Base-by-base conservation (phyloP, 2,888 invertebrate species). In the Cheilosia impressa region DNA sequence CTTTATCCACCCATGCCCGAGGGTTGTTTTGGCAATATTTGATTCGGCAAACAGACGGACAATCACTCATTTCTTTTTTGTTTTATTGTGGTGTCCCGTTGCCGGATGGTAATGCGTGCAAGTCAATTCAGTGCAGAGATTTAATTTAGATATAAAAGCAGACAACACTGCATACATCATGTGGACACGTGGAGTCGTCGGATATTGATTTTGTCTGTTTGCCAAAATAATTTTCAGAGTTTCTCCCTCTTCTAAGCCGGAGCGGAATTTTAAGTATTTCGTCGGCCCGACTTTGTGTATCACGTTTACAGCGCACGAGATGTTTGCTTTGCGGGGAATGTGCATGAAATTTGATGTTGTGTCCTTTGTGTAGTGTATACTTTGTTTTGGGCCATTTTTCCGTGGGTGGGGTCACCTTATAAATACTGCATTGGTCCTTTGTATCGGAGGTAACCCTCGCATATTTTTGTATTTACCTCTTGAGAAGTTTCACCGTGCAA, bases 161-260 rank as follows among this genome's bases (percentile, higher is more conserved):
- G 85, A 85, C 85, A 77, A 85, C 38, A 38, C 77, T 71, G 75
- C 75, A 79, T 65, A 80, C 66, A 76, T 76, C 71, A 81, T 58
- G 38, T 68, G 72, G 62, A 68, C 85, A 81, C 85, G 81, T 81
- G 76, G 68, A 81, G 72, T 63, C 57, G 57, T 72, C 57, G 57
- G 45, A 34, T 85, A 85, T 85, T 85, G 85, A 85, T 85, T 85
- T 85, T 85, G 85, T 81, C 63, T 63, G 76, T 81, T 85, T 85
- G 85, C 85, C 85, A 85, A 85, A 85, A 85, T 85, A 72, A 72
- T 43, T 52, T 41, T 63, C 41, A 10, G 50, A 68, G 15, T 77
- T 17, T 50, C 50, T 53, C 15, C 43, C 24, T 17, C 10, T 41
- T 57, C 17, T 13, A 43, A 52, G 62, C 43, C 38, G 24, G 81